Evolutionary conservation across 2,888 invertebrate genomes (phyloP), one percentile per base, ranked within the genome.

Genomic region (Maniola hyperantus): DNA sequence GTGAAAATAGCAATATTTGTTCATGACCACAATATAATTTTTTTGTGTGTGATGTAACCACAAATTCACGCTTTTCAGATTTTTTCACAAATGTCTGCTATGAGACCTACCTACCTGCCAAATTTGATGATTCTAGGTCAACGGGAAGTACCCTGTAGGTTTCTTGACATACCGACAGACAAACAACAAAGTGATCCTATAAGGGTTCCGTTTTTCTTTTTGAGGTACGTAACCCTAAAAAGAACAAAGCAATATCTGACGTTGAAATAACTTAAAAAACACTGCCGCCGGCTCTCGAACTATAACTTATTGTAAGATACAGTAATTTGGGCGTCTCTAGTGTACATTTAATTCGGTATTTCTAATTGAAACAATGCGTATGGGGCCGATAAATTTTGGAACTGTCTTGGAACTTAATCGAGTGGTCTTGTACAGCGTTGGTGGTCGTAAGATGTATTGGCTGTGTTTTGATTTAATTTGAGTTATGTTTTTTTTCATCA

Each of bases 301-400:
- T 57, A 57, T 57, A 57, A 57, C 6, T 57, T 39, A 57, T 57
- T 57, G 13, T 57, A 39, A 78, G 84, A 85, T 88, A 85, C 81
- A 82, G 85, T 83, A 88, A 89, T 89, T 90, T 89, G 89, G 90
- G 89, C 90, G 90, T 86, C 80, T 75, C 84, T 79, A 77, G 74
- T 81, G 81, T 81, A 80, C 79, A 81, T 86, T 88, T 84, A 87
- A 89, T 87, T 85, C 85, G 80, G 74, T 84, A 87, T 87, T 85
- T 83, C 79, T 89, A 90, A 90, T 90, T 90, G 89, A 90, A 90
- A 90, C 90, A 90, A 90, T 89, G 84, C 82, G 79, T 82, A 83
- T 81, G 75, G 79, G 66, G 64, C 79, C 76, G 71, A 89, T 90
- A 90, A 90, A 90, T 90, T 85, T 79, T 69, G 71, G 72, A 78